Evolutionary conservation across 2,113 vertebrate genomes (phyloP).

Genomic region (Pitta sordida): DNA sequence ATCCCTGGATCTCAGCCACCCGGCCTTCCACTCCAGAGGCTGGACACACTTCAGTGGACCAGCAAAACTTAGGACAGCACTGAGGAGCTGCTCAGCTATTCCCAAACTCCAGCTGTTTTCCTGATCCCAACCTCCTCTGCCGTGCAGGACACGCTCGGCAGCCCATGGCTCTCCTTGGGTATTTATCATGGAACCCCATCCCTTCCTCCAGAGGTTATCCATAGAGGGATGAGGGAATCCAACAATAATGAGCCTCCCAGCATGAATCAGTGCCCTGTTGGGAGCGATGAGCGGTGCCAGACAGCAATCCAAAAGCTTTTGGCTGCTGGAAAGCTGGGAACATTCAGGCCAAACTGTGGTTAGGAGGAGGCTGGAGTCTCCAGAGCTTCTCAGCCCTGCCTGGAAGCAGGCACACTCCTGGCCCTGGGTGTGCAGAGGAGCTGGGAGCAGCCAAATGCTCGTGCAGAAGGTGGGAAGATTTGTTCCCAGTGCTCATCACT

Average conservation of each 20-base stretch:
- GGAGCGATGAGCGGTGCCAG: neutral
- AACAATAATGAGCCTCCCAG: neutral
- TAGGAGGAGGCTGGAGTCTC: neutral
- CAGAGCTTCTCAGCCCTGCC: neutral
- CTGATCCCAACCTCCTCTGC: neutral
- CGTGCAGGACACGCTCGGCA: fast-evolving
- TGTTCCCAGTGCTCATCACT: neutral
- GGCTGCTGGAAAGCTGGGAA: neutral
- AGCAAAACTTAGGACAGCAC: neutral
- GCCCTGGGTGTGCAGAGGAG: neutral
- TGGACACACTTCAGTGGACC: fast-evolving
- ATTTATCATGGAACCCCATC: neutral
- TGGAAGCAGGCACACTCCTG: fast-evolving
- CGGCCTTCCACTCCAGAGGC: neutral
- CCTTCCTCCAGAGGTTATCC: neutral
- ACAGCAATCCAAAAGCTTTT: neutral
- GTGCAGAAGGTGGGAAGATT: fast-evolving
- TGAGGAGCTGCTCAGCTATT: neutral
- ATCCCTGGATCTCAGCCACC: neutral
- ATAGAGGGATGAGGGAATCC: neutral
- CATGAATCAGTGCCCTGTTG: neutral
- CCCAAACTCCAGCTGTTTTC: neutral
- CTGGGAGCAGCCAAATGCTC: neutral
- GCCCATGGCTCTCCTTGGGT: fast-evolving
- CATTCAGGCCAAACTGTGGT: neutral